These are phyloP conservation scores for Neofelis nebulosa DNA, from an alignment of 2,113 vertebrate genomes.

Conservation along the genomic window DNA sequence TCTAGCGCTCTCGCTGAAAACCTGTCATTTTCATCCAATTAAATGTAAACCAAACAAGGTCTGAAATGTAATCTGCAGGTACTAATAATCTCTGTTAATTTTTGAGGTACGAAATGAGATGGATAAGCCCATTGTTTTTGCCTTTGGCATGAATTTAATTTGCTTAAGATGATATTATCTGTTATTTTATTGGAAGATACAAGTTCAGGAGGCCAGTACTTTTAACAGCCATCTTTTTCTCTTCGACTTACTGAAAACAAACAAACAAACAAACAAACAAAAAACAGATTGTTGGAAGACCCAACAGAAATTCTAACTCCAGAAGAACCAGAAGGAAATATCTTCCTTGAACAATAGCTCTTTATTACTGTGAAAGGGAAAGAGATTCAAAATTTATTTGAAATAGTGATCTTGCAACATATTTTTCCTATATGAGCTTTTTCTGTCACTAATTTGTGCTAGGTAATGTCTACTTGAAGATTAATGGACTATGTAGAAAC, in stretches of 20 bases:
- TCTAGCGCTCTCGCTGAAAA: background rate
- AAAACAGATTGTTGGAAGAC: background rate
- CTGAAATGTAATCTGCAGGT: background rate
- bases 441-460: slow-evolving; percentile 24
- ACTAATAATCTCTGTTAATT: background rate
- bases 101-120: background rate
- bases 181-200: background rate
- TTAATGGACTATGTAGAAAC: slow-evolving; percentile 72
- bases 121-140: background rate
- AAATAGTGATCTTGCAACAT: slow-evolving; percentile 60
- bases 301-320: background rate
- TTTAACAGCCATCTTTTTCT: background rate
- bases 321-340: background rate
- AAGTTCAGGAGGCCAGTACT: background rate
- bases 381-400: slow-evolving; percentile 45
- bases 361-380: background rate
- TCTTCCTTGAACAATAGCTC: background rate
- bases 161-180: background rate
- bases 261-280: too few species aligned
- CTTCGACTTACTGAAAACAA: background rate
- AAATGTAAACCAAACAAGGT: background rate
- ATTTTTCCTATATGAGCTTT: background rate
- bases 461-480: slow-evolving; percentile 54
- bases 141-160: background rate
- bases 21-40: background rate